Evolutionary conservation across 2,888 invertebrate species (phyloP).

Genomic region (Tachina grossa): DNA sequence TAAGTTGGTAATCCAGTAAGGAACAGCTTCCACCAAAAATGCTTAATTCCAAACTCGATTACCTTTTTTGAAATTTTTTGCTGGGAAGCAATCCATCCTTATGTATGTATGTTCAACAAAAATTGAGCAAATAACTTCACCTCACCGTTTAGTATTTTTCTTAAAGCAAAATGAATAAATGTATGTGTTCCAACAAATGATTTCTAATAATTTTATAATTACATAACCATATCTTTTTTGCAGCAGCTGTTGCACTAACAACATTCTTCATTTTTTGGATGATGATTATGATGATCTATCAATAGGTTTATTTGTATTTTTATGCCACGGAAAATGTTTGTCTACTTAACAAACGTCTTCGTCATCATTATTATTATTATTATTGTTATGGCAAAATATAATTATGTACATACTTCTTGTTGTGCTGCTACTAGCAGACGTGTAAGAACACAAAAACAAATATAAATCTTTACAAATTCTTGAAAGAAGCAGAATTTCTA

Average conservation of each 20-base stretch:
- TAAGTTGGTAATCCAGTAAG: no score
- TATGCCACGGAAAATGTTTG: constrained; percentile 44
- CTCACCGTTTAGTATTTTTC: neutral
- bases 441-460: constrained; percentile 10
- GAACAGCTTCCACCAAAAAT: no score
- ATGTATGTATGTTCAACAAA: neutral
- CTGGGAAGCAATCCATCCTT: neutral
- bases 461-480: constrained; percentile 31
- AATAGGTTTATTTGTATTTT: constrained; percentile 53
- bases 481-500: constrained; percentile 31
- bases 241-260: constrained; percentile 31
- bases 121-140: neutral
- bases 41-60: no score
- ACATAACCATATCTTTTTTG: constrained; percentile 34
- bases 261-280: constrained; percentile 49
- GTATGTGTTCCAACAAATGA: neutral
- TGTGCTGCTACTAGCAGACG: neutral
- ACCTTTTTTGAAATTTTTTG: no score
- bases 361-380: constrained; percentile 35
- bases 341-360: constrained; percentile 40
- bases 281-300: constrained; percentile 54
- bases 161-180: neutral
- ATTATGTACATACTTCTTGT: neutral
- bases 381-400: constrained; percentile 17
- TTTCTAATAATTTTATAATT: constrained; percentile 54